Evolutionary conservation across 2,797 vertebrate genomes (phyloP), one percentile per base, ranked within the genome.

Genomic region (Hypotaenidia philippensis): DNA sequence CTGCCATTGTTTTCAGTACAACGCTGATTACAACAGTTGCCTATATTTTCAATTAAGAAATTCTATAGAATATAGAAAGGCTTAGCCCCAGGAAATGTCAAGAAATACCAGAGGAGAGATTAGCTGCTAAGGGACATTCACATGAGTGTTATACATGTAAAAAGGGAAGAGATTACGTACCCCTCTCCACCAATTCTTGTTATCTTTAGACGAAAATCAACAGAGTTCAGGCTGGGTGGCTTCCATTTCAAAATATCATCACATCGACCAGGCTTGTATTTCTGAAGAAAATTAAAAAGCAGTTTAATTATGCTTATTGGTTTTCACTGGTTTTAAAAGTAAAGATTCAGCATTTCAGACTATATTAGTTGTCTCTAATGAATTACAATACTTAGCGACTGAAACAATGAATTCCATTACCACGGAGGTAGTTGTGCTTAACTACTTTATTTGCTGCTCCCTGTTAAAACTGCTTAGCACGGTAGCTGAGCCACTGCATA

Each of bases 181-280:
- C 99, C 99, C 98, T 99, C 99, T 98, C 99, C 99, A 96, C 99
- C 99, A 91, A 99, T 98, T 98, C 98, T 99, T 96, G 99, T 98
- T 98, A 99, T 99, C 98, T 99, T 99, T 86, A 99, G 98, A 89
- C 99, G 99, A 97, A 99, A 99, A 98, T 99, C 99, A 93, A 99
- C 99, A 11, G 99, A 99, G 98, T 99, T 99, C 96, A 99, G 98
- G 97, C 99, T 99, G 65, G 99, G 99, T 69, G 99, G 99, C 94
- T 99, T 99, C 99, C 99, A 99, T 97, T 99, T 99, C 88, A 99
- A 98, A 97, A 99, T 99, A 91, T 99, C 99, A 92, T 99, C 99
- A 96, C 99, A 99, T 83, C 99, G 98, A 86, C 99, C 99, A 26
- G 99, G 96, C 95, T 99, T 99, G 97, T 99, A 99, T 97, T 98